Base-by-base conservation (phyloP, 2,797 vertebrate species). In the Rhinogobio ventralis region DNA sequence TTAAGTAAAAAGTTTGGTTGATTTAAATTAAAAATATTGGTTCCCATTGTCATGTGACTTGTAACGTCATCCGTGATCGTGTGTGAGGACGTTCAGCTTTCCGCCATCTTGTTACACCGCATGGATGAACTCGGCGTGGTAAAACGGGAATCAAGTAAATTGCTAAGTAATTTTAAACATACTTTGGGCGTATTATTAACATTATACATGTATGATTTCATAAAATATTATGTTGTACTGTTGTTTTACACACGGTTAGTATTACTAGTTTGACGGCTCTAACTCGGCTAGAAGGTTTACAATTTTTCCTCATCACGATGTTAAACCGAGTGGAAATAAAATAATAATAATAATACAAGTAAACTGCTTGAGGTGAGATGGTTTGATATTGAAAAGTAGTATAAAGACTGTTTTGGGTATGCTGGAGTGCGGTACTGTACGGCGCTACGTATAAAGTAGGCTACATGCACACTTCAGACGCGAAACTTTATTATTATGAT, bases 111-210 rank as follows among this genome's bases (percentile, higher is more conserved):
- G n/a, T 79, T 79, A 62, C 30, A 75, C 45, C 23, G 46, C 46
- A 75, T 36, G 25, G 49, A 76, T 20, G 73, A 55, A 75, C 73
- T 53, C 5, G 25, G 73, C 25, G 49, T 76, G 9, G 42, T 51
- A 77, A 77, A 60, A 57, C 51, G 5, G 33, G 62, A 80, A 33
- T 80, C 10, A 67, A 49, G 42, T 64, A 62, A 78, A 78, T 78
- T 67, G 78, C 60, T 80, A 80, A 79, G 77, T 79, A 49, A 79
- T 66, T 64, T 66, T 66, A 79, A 79, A 62, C 23, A 60, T 77
- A 42, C 53, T 79, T 79, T 79, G 57, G 36, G 57, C 4, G 7
- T 79, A 42, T 78, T 78, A 42, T 78, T 78, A 78, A 42, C 57
- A 62, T 78, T 33, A 33, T 33, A 30, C 28, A 51, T 76, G 46